A percentile compares a stretch with the other conserved stretches of the same genome.
phyloP scores from a whole-genome alignment of 2,113 vertebrate species.

The Chascanopsetta lugubris region DNA sequence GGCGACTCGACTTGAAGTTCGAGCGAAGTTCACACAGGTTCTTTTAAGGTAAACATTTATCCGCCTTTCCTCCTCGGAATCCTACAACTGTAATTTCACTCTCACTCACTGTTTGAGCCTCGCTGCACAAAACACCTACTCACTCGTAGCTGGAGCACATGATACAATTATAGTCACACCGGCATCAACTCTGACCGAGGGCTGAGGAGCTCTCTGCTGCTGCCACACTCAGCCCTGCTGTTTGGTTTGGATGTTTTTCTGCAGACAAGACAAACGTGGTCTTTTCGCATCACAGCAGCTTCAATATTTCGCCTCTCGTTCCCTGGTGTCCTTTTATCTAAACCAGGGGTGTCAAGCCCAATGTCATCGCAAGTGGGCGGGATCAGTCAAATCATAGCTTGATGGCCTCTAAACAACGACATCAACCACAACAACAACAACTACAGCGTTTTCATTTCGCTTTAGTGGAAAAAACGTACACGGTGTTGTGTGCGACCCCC shows the following conservation, averaged over 20 bases:
- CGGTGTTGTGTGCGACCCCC: too few species aligned
- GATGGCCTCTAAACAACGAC: too few species aligned
- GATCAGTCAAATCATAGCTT: neutral
- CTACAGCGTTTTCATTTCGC: too few species aligned
- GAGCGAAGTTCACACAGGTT: neutral
- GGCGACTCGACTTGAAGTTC: neutral
- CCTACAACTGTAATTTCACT: neutral
- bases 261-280: neutral
- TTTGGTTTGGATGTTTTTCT: neutral
- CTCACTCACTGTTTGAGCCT: neutral
- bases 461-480: too few species aligned
- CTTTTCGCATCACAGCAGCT: neutral
- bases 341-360: too few species aligned
- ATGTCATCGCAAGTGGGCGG: too few species aligned
- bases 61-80: neutral
- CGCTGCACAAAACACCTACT: constrained; percentile 1
- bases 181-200: neutral
- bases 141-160: neutral
- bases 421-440: too few species aligned
- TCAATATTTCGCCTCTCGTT: neutral
- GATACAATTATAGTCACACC: constrained; percentile 2
- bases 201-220: constrained; percentile 4
- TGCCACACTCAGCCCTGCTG: neutral
- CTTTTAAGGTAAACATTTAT: too few species aligned
- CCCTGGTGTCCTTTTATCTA: neutral